Percentiles rank a stretch among this genome's conserved stretches.
Evolutionary conservation across 2,113 vertebrate species (phyloP).

Genomic region (Penelope pileata): DNA sequence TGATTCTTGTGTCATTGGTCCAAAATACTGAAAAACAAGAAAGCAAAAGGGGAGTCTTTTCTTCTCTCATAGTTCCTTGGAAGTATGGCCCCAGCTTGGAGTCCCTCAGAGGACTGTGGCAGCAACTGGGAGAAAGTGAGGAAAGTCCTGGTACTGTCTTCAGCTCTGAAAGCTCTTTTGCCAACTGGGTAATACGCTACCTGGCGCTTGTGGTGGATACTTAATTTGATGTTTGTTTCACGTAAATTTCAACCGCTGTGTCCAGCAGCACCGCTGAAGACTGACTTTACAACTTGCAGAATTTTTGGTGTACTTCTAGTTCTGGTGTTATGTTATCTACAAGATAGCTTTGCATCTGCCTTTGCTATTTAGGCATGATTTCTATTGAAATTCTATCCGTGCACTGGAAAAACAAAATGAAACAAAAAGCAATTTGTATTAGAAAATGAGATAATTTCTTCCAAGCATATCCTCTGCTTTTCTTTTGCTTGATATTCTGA

Average conservation of each 20-base stretch:
- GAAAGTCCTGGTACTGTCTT: neutral
- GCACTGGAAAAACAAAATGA: neutral
- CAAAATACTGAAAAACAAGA: neutral
- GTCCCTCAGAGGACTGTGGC: neutral
- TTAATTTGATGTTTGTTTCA: neutral
- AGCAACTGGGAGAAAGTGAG: neutral
- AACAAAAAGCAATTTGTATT: neutral
- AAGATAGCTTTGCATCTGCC: neutral
- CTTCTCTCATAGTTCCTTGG: neutral
- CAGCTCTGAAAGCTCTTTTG: neutral
- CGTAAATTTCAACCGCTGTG: neutral
- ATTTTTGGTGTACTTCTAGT: neutral
- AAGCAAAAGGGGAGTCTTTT: neutral
- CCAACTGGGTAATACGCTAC: neutral
- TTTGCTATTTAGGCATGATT: neutral
- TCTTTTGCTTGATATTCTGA: neutral
- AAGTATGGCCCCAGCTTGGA: neutral
- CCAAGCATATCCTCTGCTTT: neutral
- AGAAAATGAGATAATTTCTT: neutral
- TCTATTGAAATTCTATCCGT: neutral
- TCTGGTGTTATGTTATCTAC: neutral
- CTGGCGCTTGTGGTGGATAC: neutral
- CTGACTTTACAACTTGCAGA: rapidly evolving
- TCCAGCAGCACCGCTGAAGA: neutral
- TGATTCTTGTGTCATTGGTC: neutral